Evolutionary conservation across 2,113 vertebrate genomes (phyloP).

Genomic region (Gobiocypris rarus): DNA sequence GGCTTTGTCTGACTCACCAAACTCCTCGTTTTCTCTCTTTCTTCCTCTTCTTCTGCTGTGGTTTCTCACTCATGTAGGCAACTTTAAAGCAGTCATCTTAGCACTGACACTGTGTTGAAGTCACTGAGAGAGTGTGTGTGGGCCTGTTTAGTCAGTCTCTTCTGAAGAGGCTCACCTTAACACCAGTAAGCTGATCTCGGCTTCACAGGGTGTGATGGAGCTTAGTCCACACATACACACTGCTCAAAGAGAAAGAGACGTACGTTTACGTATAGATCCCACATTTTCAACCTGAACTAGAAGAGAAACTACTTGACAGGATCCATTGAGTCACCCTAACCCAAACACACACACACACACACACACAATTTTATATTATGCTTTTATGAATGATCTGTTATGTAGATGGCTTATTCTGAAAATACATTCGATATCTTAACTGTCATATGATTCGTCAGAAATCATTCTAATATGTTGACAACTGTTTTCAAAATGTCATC

Average conservation of each 20-base stretch:
- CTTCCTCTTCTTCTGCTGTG: background rate
- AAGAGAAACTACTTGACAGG: background rate
- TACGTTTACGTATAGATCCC: background rate
- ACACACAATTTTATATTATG: too few relatives aligned
- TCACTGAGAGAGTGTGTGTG: constrained; percentile 64
- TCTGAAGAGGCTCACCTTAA: constrained; percentile 70
- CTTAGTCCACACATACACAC: constrained; percentile 67
- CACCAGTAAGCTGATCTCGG: constrained; percentile 69
- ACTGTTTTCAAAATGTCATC: too few relatives aligned
- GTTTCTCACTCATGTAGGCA: constrained; percentile 58
- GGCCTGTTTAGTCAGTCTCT: constrained; percentile 62
- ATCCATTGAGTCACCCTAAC: background rate
- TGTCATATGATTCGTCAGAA: too few relatives aligned
- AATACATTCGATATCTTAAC: background rate
- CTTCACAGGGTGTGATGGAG: constrained; percentile 68
- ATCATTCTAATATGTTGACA: too few relatives aligned
- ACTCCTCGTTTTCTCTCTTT: background rate
- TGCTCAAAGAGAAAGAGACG: background rate
- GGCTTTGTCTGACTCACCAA: constrained; percentile 32
- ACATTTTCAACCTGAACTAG: background rate
- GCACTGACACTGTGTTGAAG: constrained; percentile 60
- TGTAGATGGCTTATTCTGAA: background rate
- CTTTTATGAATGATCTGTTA: too few relatives aligned
- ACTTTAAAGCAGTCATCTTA: constrained; percentile 70
- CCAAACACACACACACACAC: too few relatives aligned